Base-by-base conservation (phyloP, 2,888 invertebrate genomes). In the Antitype chi region DNA sequence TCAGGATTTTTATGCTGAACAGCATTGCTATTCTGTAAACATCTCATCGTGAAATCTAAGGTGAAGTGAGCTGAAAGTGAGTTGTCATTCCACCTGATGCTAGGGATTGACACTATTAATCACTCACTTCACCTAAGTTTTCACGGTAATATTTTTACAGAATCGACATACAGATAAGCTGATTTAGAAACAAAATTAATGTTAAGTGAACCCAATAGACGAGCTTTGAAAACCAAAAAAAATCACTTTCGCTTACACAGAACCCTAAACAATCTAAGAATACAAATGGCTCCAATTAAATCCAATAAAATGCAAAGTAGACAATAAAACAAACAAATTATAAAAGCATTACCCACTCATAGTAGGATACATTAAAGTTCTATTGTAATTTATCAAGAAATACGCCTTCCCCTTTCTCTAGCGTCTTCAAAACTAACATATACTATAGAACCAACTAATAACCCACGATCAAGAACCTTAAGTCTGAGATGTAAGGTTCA, bases 251-350 rank as follows among this genome's bases (percentile, higher is more conserved):
- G 20, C 23, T 69, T 70, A 74, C 74, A 86, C 76, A 67, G 84
- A 87, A 85, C 89, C 85, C 84, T 87, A 82, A 89, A 89, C 78
- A 82, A 83, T 89, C 82, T 80, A 87, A 90, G 89, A 88, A 89
- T 90, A 91, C 89, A 93, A 95, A 94, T 91, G 70, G 89, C 89
- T 89, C 88, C 92, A 95, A 95, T 95, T 95, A 94, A 94, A 92
- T 90, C 90, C 92, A 94, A 94, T 95, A 95, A 95, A 95, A 96
- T 95, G 93, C 92, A 94, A 95, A 90, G 93, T 88, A 91, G 90
- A 93, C 90, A 93, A 94, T 95, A 95, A 95, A 95, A 95, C 94
- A 95, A 96, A 96, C 96, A 95, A 94, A 96, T 96, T 96, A 96
- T 94, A 96, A 95, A 94, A 89, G 86, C 94, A 96, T 96, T 92